A percentile compares a stretch with the other conserved stretches of the same genome.
Evolutionary conservation across 2,113 vertebrate genomes (phyloP).

Genomic region (Acrocephalus arundinaceus): DNA sequence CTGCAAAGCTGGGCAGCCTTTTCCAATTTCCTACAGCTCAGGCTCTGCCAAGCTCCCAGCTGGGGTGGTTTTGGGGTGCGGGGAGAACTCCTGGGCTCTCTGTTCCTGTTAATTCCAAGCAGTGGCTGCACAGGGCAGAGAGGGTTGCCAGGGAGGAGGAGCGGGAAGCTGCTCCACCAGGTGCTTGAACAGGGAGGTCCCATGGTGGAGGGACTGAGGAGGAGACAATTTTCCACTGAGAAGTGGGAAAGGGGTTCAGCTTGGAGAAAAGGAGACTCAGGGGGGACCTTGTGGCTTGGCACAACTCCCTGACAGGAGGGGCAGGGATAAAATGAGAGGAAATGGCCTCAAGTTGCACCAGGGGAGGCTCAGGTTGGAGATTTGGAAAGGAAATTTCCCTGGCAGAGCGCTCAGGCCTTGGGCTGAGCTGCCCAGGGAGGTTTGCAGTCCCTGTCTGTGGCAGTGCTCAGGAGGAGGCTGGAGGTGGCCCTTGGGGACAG

Average conservation of each 20-base stretch:
- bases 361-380: neutral
- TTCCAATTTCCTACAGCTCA: accelerated
- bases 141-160: neutral
- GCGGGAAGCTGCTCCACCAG: neutral
- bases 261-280: neutral
- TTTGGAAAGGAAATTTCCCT: neutral
- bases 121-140: neutral
- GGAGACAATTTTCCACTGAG: neutral
- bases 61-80: neutral
- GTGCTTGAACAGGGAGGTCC: neutral
- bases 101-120: neutral
- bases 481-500: neutral
- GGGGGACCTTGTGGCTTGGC: neutral
- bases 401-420: neutral
- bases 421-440: neutral
- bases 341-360: neutral
- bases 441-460: neutral
- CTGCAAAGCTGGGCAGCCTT: neutral
- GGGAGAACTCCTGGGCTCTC: neutral
- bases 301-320: neutral
- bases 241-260: neutral
- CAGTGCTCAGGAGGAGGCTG: neutral
- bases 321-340: neutral
- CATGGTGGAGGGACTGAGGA: neutral
- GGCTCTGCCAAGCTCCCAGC: neutral